Conservation (phyloP, 2,888 invertebrate genomes). For the Trypoxylon attenuatum region DNA sequence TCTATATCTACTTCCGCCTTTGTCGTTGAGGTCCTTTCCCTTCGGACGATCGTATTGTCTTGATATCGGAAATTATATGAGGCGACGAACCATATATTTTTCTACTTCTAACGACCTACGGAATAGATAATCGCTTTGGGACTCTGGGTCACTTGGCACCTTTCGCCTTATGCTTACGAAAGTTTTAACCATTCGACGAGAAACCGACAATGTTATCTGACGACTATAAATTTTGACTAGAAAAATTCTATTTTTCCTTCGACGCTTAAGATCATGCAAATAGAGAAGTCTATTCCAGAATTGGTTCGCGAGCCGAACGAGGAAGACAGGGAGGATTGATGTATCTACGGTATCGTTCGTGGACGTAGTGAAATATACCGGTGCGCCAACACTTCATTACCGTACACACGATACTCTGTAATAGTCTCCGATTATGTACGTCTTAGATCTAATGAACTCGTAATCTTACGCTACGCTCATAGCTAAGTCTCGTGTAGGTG, state of each 20-base stretch:
- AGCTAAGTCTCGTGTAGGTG: conserved; percentile 15
- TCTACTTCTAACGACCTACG: no score
- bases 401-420: conserved; percentile 11
- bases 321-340: conserved; percentile 6
- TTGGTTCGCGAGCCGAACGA: conserved; percentile 2
- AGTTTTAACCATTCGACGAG: no score
- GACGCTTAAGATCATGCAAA: not conserved
- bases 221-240: no score
- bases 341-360: not conserved
- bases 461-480: conserved; percentile 13
- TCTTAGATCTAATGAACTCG: conserved; percentile 31
- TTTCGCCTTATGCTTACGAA: no score
- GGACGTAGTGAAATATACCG: conserved; percentile 13
- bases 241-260: not conserved
- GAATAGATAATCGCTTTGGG: no score
- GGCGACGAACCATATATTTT: no score
- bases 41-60: no score
- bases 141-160: no score
- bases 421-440: conserved; percentile 17
- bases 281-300: not conserved
- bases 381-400: conserved; percentile 23
- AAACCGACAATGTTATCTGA: no score
- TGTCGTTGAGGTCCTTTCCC: not conserved
- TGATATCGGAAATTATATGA: no score
- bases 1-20: not conserved